phyloP scores from a whole-genome alignment of 2,888 invertebrate species.

The Hydroisotoma schaefferi region DNA sequence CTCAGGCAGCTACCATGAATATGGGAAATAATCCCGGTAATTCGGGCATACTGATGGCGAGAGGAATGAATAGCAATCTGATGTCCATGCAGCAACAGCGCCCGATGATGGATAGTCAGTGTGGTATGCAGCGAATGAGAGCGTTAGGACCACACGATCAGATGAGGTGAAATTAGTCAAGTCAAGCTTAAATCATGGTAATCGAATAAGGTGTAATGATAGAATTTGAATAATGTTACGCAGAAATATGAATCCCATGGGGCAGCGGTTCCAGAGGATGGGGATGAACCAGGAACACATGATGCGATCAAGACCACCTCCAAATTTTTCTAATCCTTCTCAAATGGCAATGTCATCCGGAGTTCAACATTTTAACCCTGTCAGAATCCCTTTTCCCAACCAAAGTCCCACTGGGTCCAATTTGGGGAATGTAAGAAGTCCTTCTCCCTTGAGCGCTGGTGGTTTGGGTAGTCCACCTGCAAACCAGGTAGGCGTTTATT shows the following conservation, averaged over 20 bases:
- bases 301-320: slow-evolving; percentile 39
- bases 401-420: slow-evolving; percentile 45
- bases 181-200: too few relatives aligned
- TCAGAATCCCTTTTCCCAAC: slow-evolving; percentile 44
- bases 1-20: slow-evolving; percentile 26
- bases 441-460: slow-evolving; percentile 46
- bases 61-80: slow-evolving; percentile 41
- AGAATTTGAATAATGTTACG: background rate
- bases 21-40: slow-evolving; percentile 26
- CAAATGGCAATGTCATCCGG: slow-evolving; percentile 32
- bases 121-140: slow-evolving; percentile 39
- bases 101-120: slow-evolving; percentile 35
- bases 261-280: slow-evolving; percentile 39
- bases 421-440: slow-evolving; percentile 41
- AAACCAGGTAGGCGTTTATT: slow-evolving; percentile 25
- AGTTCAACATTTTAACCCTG: slow-evolving; percentile 30
- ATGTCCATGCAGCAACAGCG: slow-evolving; percentile 41
- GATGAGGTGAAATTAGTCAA: slow-evolving; percentile 31
- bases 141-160: slow-evolving; percentile 32
- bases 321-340: slow-evolving; percentile 27
- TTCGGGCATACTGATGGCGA: slow-evolving; percentile 37
- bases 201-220: too few relatives aligned
- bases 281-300: slow-evolving; percentile 44
- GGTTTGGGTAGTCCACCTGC: slow-evolving; percentile 46
- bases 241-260: slow-evolving; percentile 14